These are phyloP conservation scores for Monodelphis domestica DNA, from an alignment of 2,797 vertebrate species.

Conservation along the genomic window DNA sequence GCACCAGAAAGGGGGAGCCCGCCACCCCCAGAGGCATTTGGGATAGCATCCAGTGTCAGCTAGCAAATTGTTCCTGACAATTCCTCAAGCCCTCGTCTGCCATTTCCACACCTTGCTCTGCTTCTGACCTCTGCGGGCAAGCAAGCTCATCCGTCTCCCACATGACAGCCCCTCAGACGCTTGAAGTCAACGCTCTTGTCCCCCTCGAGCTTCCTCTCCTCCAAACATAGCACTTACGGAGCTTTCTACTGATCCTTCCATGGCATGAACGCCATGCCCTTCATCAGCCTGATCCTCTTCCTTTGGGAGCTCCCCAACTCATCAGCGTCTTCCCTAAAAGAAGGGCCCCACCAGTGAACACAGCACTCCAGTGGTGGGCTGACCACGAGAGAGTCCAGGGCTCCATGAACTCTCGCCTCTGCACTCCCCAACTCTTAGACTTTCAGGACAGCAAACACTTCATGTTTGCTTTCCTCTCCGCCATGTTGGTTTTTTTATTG, in stretches of 20 bases:
- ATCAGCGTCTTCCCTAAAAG: not conserved
- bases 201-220: not conserved
- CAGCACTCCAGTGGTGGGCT: too few relatives aligned
- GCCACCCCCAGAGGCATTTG: not conserved
- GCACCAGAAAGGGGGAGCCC: not conserved
- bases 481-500: not conserved
- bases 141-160: not conserved
- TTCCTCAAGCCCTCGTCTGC: not conserved
- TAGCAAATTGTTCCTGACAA: not conserved
- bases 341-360: not conserved
- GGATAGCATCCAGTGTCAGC: not conserved
- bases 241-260: not conserved
- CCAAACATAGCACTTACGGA: not conserved
- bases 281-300: not conserved
- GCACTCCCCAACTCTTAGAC: too few relatives aligned
- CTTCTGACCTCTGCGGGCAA: not conserved
- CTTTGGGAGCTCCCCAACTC: not conserved
- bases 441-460: not conserved
- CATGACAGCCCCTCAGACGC: not conserved
- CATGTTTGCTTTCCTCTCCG: not conserved
- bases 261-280: not conserved
- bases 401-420: too few relatives aligned
- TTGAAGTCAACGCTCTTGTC: not conserved
- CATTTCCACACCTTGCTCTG: not conserved
- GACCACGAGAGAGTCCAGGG: too few relatives aligned